These are phyloP conservation scores for Silurus asotus DNA, from an alignment of 2,113 vertebrate genomes.

Conservation along the genomic window DNA sequence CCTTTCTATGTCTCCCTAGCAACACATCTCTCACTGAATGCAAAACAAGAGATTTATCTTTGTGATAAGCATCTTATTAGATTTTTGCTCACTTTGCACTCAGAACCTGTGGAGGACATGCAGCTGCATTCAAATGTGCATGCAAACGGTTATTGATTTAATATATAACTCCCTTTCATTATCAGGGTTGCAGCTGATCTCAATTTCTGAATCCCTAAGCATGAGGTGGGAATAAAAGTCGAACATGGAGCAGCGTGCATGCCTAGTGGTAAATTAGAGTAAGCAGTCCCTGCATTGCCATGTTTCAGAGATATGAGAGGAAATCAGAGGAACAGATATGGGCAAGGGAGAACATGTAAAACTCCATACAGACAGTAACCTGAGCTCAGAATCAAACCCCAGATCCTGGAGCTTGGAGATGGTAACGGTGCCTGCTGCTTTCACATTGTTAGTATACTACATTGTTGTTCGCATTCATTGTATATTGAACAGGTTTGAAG, in stretches of 20 bases:
- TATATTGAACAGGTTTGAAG: background rate
- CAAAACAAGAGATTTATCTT: conserved; percentile 60
- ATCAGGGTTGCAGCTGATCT: background rate
- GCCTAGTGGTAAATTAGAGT: background rate
- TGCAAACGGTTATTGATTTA: background rate
- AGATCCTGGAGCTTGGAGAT: background rate
- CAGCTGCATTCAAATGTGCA: background rate
- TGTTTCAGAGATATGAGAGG: background rate
- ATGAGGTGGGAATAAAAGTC: background rate
- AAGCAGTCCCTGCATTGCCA: background rate
- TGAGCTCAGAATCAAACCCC: background rate
- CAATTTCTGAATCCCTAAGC: background rate
- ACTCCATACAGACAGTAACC: background rate
- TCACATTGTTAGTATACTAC: background rate
- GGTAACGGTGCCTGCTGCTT: background rate
- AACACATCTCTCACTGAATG: conserved; percentile 62
- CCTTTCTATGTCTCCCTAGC: conserved; percentile 65
- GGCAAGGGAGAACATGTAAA: background rate
- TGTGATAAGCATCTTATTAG: background rate
- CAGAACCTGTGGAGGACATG: background rate
- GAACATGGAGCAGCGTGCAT: background rate
- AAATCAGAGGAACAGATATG: background rate
- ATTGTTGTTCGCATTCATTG: background rate
- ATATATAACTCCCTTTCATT: background rate
- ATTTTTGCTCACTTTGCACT: background rate